These are phyloP conservation scores for Sepioteuthis lessoniana DNA, from an alignment of 2,888 invertebrate genomes.

Conservation along the genomic window DNA sequence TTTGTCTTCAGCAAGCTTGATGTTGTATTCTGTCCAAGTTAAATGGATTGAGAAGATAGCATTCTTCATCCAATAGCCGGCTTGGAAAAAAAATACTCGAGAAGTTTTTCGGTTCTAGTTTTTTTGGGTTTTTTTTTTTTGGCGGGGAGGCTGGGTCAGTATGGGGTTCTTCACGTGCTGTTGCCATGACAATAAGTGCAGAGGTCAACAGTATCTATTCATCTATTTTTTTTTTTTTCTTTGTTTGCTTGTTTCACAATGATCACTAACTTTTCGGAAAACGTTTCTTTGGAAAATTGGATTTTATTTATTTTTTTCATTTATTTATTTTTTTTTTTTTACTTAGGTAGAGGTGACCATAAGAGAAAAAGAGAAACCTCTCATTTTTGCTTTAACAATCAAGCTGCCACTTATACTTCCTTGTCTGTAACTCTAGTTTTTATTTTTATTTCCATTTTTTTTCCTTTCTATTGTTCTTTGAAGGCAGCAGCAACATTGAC, in stretches of 20 bases:
- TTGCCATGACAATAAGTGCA: slow-evolving; percentile 6
- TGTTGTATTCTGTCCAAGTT: neutral
- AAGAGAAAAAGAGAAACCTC: neutral
- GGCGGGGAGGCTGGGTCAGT: no score
- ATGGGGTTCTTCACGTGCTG: neutral
- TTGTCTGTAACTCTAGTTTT: neutral
- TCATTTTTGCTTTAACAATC: neutral
- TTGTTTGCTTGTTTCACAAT: neutral
- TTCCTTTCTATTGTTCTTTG: neutral
- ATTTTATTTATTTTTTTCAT: neutral
- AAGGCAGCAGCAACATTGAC: neutral
- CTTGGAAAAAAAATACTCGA: neutral
- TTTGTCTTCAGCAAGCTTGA: neutral
- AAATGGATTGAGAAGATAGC: neutral
- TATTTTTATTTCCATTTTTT: neutral
- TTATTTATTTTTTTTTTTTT: neutral
- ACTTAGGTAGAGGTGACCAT: neutral
- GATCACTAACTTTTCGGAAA: neutral
- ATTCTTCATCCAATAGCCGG: neutral
- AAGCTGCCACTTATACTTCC: neutral
- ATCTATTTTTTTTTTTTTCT: neutral
- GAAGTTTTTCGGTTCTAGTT: neutral
- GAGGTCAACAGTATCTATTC: neutral
- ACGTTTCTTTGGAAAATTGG: neutral
- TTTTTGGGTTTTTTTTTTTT: neutral